Base-by-base conservation (phyloP, 37 sponge, comb jelly and placozoan species). In the Diacarnus erythraeanus region DNA sequence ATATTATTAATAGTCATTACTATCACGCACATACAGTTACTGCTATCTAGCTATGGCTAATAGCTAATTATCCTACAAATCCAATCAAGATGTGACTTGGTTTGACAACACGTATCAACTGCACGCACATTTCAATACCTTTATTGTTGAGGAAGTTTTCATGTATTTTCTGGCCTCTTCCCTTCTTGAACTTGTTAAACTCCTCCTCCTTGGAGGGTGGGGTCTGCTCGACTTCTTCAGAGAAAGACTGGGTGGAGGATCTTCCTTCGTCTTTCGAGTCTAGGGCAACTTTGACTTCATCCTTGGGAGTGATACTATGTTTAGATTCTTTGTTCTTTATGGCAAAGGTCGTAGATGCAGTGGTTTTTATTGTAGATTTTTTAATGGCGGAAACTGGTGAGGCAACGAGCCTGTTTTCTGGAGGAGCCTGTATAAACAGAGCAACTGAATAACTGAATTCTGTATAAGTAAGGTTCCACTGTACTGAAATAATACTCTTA, bases 131-230 rank as follows among this genome's bases (percentile, higher is more conserved):
- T n/a, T n/a, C n/a, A n/a, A n/a, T n/a, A n/a, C 94, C 88, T 86
- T 98, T 98, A 64, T 95, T 98, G 31, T 84, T 80, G 43, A 90
- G 74, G 27, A 98, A 73, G 0, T 95, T 81, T 79, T 82, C 51
- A 74, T 93, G 87, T 39, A 98, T 89, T 31, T 95, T 94, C 15
- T 43, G 80, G 31, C 99, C 99, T 36, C 90, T 76, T 40, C 86
- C 94, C 35, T 81, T 91, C 82, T 98, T 98, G 80, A 98, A 98
- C 61, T 87, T 76, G 54, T 93, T 96, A 87, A 95, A 98, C 35
- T 94, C 99, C 35, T 98, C 94, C 21, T 79, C 64, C 31, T 37
- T 69, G 23, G 88, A 72, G 25, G 88, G 92, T 21, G 92, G 92
- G 25, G 88, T 84, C 43, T 57, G 36, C n/a, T 81, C 75, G 41